A percentile compares a stretch with the other conserved stretches of the same genome.
These are phyloP conservation scores for Catharus minimus DNA, from an alignment of 2,113 vertebrate species.

Conservation along the genomic window DNA sequence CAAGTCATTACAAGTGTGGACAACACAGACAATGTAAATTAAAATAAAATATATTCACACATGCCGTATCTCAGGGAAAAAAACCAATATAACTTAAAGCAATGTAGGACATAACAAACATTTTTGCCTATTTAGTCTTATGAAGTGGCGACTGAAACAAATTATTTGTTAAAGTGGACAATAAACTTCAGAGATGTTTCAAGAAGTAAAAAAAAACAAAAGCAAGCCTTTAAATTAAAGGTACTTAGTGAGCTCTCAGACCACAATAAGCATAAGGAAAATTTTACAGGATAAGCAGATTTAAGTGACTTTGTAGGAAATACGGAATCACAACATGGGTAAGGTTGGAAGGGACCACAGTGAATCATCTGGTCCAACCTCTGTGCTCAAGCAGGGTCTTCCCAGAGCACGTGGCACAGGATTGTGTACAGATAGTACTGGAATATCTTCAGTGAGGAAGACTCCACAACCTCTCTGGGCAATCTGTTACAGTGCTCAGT, in stretches of 20 bases:
- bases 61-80: background rate
- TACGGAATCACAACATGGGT: background rate
- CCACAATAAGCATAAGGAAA: background rate
- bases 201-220: background rate
- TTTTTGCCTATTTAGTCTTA: background rate
- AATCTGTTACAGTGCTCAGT: background rate
- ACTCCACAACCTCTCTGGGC: background rate
- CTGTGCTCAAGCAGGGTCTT: background rate
- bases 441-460: background rate
- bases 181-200: background rate
- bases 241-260: background rate
- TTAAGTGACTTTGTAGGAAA: background rate
- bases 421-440: background rate
- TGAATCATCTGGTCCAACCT: background rate
- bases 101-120: background rate
- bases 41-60: constrained; percentile 12
- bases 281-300: background rate
- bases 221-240: background rate
- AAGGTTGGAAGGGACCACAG: background rate
- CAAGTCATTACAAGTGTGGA: background rate
- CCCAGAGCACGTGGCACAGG: background rate
- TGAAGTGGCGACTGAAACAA: background rate
- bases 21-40: background rate
- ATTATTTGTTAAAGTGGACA: background rate
- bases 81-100: background rate